Evolutionary conservation across 2,113 vertebrate genomes (phyloP), one percentile per base, ranked within the genome.

Genomic region (Aptenodytes forsteri): DNA sequence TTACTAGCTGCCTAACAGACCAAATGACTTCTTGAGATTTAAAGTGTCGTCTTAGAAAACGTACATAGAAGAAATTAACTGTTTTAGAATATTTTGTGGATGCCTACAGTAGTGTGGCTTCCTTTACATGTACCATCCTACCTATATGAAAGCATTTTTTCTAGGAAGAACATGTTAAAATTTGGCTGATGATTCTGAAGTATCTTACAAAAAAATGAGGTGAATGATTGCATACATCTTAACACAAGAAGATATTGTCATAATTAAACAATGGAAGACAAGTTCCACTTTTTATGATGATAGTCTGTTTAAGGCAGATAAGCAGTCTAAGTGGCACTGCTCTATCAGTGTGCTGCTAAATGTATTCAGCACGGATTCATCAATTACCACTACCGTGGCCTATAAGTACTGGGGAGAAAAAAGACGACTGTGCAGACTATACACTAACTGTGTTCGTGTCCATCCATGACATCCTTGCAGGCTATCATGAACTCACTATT

Each of bases 281-380:
- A 97, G 75, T 84, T 89, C 81, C 52, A 86, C 76, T 62, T 91
- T 83, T 88, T 84, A 78, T 7, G 16, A 10, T 34, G n/a, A 81
- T 20, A 78, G 86, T 29, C 90, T 94, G 90, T 44, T 80, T 46
- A 75, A 83, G 72, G 34, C 72, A 90, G 83, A 94, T 89, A 94
- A 96, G 95, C 62, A 90, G 49, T 18, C 12, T 59, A 66, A 16
- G 44, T 83, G 29, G 80, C 71, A 49, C 32, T 70, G 71, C 40
- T 93, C 89, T 66, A 49, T 83, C 78, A 50, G 38, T 58, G 32
- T 26, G 34, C 65, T 82, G 85, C 81, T 86, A 91, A 94, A 77
- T 13, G 32, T 26, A 62, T 77, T 49, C 58, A 54, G 79, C 71
- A 83, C 29, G 27, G 23, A 72, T 67, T 79, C 70, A 89, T 72